Conservation (phyloP, 2,113 vertebrate species). For the Orientallactaga bullata region DNA sequence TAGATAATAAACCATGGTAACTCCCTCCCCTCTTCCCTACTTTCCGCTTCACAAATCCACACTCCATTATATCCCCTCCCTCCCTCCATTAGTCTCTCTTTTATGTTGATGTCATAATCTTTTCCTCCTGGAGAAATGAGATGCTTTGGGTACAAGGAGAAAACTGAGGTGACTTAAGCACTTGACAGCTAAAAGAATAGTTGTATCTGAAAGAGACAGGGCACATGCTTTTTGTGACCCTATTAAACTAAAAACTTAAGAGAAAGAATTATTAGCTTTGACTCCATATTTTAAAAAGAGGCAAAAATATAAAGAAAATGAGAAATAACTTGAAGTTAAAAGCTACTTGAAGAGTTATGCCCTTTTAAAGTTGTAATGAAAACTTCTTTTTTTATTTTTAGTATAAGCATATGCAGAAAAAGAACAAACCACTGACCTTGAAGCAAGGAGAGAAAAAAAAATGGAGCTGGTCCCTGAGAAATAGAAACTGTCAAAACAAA, state of each 20-base stretch:
- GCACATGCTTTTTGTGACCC: conserved; percentile 61
- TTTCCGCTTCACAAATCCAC: no score
- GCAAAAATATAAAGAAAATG: conserved; percentile 38
- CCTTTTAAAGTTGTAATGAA: conserved; percentile 65
- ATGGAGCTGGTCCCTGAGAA: conserved; percentile 63
- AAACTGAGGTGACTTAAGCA: conserved; percentile 13
- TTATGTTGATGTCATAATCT: no score
- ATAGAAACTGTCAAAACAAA: conserved; percentile 73
- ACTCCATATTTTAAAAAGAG: conserved; percentile 43
- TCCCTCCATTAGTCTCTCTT: no score
- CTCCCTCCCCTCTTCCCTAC: no score
- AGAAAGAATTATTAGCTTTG: conserved; percentile 70
- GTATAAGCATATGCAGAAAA: conserved; percentile 69
- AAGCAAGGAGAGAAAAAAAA: conserved; percentile 64
- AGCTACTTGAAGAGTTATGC: conserved; percentile 64
- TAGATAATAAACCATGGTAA: no score
- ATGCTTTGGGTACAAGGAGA: conserved; percentile 46
- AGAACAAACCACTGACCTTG: conserved; percentile 70
- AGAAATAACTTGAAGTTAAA: conserved; percentile 69
- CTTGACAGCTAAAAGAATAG: conserved; percentile 47
- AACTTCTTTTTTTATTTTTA: conserved; percentile 52
- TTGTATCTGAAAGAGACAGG: conserved; percentile 17
- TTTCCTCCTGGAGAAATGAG: not conserved
- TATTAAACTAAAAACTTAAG: conserved; percentile 67
- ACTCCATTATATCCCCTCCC: no score